A percentile compares a stretch with the other conserved stretches of the same genome.
These are phyloP conservation scores for Diplogasteroides magnus DNA, from an alignment of 1,140 invertebrate species.

Conservation along the genomic window DNA sequence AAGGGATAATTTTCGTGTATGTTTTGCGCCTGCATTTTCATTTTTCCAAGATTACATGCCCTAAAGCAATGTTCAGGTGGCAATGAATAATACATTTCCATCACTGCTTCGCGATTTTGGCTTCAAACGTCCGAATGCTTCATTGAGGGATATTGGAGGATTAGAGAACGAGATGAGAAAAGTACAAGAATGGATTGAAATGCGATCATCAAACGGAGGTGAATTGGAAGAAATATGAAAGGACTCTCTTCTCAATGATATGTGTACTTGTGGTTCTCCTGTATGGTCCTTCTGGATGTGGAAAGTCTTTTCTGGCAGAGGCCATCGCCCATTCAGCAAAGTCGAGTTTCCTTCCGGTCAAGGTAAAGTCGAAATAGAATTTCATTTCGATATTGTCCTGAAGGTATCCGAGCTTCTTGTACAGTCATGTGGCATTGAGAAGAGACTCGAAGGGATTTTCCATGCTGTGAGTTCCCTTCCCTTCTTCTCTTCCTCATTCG, in stretches of 20 bases:
- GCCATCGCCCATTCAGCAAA: slow-evolving; percentile 99
- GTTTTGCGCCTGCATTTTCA: too few species aligned
- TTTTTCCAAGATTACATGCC: too few species aligned
- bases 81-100: slow-evolving; percentile 93
- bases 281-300: slow-evolving; percentile 81
- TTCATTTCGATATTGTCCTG: slow-evolving; percentile 72
- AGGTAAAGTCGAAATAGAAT: slow-evolving; percentile 60
- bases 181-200: too few species aligned
- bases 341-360: slow-evolving; percentile 98
- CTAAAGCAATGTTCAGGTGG: slow-evolving; percentile 68
- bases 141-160: slow-evolving; percentile 95
- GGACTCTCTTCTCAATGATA: too few species aligned
- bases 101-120: slow-evolving; percentile 94
- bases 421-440: too few species aligned
- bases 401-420: slow-evolving; percentile 66
- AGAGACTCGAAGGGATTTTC: too few species aligned
- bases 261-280: slow-evolving; percentile 87
- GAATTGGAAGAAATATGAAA: too few species aligned
- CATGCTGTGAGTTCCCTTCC: slow-evolving; percentile 95
- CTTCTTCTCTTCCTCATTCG: too few species aligned
- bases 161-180: slow-evolving; percentile 92
- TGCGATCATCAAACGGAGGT: too few species aligned
- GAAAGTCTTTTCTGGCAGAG: slow-evolving; percentile 95
- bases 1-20: slow-evolving; percentile 89
- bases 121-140: slow-evolving; percentile 92